Base-by-base conservation (phyloP, 2,888 invertebrate species). In the Tuberolachnus salignus region DNA sequence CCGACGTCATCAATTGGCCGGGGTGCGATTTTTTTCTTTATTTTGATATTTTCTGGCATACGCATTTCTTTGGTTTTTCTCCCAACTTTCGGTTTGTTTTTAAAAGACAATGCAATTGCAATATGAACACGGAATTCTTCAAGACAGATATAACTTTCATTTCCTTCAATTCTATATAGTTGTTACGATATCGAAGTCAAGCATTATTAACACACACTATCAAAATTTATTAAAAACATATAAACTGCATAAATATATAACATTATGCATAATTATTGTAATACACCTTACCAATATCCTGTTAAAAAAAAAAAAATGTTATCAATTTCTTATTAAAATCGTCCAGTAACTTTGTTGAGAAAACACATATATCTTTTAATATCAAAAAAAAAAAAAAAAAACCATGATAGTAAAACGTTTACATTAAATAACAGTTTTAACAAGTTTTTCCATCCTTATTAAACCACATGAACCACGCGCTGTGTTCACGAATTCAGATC, bases 181-280 rank as follows among this genome's bases (percentile, higher is more conserved):
- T n/a, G 6, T 53, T 53, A 53, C 51, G 51, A 53, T 53, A 53
- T 53, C n/a, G 51, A 14, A 53, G 51, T n/a, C 51, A 53, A 53
- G 51, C 51, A 53, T 53, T 53, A n/a, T 53, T 53, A 3, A 53
- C 51, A 53, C 51, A 53, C n/a, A 44, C 34, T 63, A 42, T 63
- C 42, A 63, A 44, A 42, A 63, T n/a, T 63, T 44, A 63, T 63
- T 19, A 42, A 63, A 19, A 19, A 44, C n/a, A 11, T 44, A n/a
- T n/a, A 63, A 14, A n/a, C n/a, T n/a, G n/a, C n/a, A n/a, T n/a
- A n/a, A n/a, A n/a, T n/a, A n/a, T n/a, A n/a, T n/a, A n/a, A 61
- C 26, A 61, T 63, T 44, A 63, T 63, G 44, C 11, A 63, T 63
- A 42, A n/a, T 14, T 19, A n/a, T 42, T 63, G 23, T n/a, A 63